Percentiles rank a stretch among this genome's conserved stretches.
phyloP scores from a whole-genome alignment of 2,888 invertebrate species.

The Brachylomia viminalis region DNA sequence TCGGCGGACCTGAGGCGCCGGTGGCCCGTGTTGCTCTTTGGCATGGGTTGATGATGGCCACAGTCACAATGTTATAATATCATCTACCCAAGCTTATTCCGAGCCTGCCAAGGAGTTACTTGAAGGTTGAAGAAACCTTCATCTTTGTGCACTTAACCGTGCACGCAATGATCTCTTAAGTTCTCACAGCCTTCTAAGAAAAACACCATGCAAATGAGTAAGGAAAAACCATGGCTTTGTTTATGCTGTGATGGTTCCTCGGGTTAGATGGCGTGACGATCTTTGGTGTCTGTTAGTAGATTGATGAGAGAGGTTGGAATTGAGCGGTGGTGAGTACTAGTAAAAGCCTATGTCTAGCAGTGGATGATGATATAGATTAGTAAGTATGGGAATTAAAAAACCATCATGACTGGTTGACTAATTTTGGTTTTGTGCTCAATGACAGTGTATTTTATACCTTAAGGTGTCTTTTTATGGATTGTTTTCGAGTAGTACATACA shows the following conservation, averaged over 20 bases:
- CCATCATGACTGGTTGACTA: not conserved
- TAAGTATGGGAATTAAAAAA: not conserved
- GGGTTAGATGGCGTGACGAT: not conserved
- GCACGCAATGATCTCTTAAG: conserved; percentile 13
- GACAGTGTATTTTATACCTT: not conserved
- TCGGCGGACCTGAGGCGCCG: too few relatives aligned
- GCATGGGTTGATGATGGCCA: not conserved
- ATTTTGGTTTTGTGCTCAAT: not conserved
- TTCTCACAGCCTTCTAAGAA: conserved; percentile 39
- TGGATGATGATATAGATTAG: too few relatives aligned
- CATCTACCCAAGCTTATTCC: not conserved
- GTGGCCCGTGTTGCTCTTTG: not conserved
- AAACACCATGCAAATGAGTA: conserved; percentile 30
- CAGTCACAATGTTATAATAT: not conserved
- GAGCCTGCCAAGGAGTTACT: not conserved
- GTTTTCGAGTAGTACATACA: not conserved
- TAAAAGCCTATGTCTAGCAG: not conserved
- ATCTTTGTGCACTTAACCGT: conserved; percentile 10
- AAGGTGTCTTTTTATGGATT: not conserved
- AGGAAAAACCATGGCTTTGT: not conserved
- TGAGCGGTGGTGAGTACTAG: not conserved
- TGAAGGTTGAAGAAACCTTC: conserved; percentile 19
- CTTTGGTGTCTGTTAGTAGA: not conserved
- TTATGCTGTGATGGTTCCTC: not conserved
- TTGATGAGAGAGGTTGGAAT: not conserved